Percentiles rank a stretch among this genome's conserved stretches.
Conservation (phyloP, 2,888 invertebrate genomes). For the Philopedon plagiatum region DNA sequence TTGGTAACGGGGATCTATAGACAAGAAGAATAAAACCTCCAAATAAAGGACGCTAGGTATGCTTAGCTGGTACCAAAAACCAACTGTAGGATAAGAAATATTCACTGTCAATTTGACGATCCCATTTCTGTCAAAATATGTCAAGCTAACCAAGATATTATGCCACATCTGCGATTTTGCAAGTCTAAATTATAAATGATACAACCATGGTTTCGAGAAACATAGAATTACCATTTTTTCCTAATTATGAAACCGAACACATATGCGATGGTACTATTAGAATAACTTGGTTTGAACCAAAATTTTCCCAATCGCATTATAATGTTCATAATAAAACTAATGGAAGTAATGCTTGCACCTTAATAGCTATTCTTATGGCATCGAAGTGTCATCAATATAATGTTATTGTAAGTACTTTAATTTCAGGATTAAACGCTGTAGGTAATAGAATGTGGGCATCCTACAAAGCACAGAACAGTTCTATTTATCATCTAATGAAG, state of each 20-base stretch:
- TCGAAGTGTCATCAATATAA: slow-evolving; percentile 65
- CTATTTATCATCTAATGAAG: no score
- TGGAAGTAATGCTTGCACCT: slow-evolving; percentile 76
- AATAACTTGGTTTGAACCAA: slow-evolving; percentile 72
- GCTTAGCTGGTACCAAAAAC: background rate
- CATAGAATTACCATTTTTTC: slow-evolving; percentile 64
- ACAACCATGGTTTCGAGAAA: slow-evolving; percentile 53
- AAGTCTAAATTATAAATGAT: slow-evolving; percentile 33
- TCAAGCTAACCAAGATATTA: slow-evolving; percentile 16
- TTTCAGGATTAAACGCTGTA: background rate
- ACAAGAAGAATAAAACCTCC: no score
- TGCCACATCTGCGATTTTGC: background rate
- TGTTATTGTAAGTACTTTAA: slow-evolving; percentile 58
- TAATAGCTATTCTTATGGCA: slow-evolving; percentile 74
- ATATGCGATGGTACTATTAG: slow-evolving; percentile 60
- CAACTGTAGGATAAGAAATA: background rate
- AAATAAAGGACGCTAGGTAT: background rate
- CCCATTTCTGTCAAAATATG: slow-evolving; percentile 21
- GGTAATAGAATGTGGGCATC: no score
- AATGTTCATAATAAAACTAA: slow-evolving; percentile 67
- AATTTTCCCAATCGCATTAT: slow-evolving; percentile 75
- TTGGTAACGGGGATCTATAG: no score
- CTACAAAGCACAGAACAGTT: no score
- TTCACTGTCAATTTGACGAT: background rate
- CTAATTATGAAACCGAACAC: slow-evolving; percentile 63